Evolutionary conservation across 2,797 vertebrate species (phyloP), one percentile per base, ranked within the genome.

Genomic region (Arremon brunneinucha): DNA sequence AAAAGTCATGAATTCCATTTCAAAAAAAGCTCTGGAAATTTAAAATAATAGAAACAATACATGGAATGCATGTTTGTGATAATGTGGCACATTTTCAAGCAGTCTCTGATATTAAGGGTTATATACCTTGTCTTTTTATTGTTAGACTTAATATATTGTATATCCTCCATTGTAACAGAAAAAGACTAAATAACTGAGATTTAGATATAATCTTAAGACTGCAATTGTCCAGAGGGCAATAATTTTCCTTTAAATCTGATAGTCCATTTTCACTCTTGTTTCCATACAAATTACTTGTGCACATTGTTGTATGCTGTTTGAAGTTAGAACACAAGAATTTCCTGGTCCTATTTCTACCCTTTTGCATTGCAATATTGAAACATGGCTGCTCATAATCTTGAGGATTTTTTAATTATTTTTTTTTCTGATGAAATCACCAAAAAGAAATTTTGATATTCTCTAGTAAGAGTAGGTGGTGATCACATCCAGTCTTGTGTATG

Each of bases 201-300:
- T 89, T 71, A 20, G 11, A 56, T 91, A n/a, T 44, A 67, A 76
- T 84, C 41, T 79, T 84, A 67, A 86, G 0, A 3, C 86, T n/a
- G 24, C 19, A 88, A 49, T 82, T 94, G 55, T 75, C 85, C 89
- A 93, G 78, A 94, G 90, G 59, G 85, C 70, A 84, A 22, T 44
- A 87, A 90, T 89, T 93, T 83, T 90, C 32, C 47, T 90, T 44
- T 55, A 67, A 82, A 90, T 79, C 63, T 93, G 62, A 20, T 24
- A 93, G 91, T 86, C 34, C 34, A 39, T 89, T 77, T 90, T 92
- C 34, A 59, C 44, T 64, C 68, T 87, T 70, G 27, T 90, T 95
- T 94, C 81, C 52, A n/a, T 84, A 77, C 80, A 91, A 87, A 95
- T 79, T 96, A 56, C 74, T 89, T 1, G 8, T 83, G 20, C 46